These are phyloP conservation scores for Takifugu ocellatus DNA, from an alignment of 2,797 vertebrate species.

Conservation along the genomic window DNA sequence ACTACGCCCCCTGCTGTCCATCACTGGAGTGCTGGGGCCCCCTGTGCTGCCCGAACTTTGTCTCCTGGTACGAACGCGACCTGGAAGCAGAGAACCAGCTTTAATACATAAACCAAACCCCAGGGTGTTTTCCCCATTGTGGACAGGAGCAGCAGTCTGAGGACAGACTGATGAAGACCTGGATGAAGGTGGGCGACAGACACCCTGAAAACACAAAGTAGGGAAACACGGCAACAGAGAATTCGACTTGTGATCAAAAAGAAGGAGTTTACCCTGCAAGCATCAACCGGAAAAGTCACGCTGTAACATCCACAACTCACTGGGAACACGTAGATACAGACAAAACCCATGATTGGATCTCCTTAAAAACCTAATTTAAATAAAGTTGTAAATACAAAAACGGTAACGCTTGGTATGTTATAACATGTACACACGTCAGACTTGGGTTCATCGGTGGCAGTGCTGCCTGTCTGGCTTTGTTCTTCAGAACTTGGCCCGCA, in stretches of 20 bases:
- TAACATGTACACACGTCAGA: too few relatives aligned
- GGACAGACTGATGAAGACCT: constrained; percentile 44
- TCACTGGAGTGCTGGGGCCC: constrained; percentile 76
- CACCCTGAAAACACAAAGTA: constrained; percentile 26
- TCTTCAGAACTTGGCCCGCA: too few relatives aligned
- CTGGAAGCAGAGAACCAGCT: constrained; percentile 59
- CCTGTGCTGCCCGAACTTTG: constrained; percentile 89
- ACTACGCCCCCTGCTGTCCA: constrained; percentile 91
- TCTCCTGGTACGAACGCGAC: constrained; percentile 91
- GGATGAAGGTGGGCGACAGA: constrained; percentile 23
- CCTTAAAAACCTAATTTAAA: too few relatives aligned
- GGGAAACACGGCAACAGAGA: constrained; percentile 15
- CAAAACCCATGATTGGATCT: too few relatives aligned
- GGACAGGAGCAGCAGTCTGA: constrained; percentile 21
- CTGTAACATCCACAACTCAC: too few relatives aligned
- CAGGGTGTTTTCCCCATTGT: constrained; percentile 8
- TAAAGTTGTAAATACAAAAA: too few relatives aligned
- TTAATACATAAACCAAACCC: not conserved
- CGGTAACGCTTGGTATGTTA: too few relatives aligned
- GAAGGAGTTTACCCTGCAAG: too few relatives aligned
- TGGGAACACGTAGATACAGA: too few relatives aligned
- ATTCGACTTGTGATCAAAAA: not conserved
- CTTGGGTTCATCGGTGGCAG: too few relatives aligned
- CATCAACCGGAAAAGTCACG: too few relatives aligned
- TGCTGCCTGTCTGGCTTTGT: too few relatives aligned